These are phyloP conservation scores for Rousettus madagascariensis DNA, from an alignment of 2,797 vertebrate genomes.

Conservation along the genomic window DNA sequence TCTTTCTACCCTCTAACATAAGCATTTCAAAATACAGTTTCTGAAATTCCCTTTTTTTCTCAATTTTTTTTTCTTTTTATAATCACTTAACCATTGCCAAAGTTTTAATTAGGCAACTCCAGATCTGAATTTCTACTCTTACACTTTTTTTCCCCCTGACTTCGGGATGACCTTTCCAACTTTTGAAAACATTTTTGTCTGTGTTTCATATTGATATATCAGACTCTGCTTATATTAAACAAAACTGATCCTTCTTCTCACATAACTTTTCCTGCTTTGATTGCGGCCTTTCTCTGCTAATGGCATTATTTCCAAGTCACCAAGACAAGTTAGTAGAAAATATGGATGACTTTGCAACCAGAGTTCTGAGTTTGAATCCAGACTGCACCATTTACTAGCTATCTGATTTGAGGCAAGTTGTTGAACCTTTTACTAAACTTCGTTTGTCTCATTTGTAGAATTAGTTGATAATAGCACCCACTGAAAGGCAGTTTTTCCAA, in stretches of 20 bases:
- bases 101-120: background rate
- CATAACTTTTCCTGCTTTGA: background rate
- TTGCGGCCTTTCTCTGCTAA: background rate
- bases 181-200: background rate
- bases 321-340: background rate
- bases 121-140: background rate
- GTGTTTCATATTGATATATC: background rate
- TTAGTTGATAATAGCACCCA: background rate
- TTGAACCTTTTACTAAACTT: background rate
- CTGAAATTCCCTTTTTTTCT: background rate
- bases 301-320: background rate
- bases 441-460: background rate
- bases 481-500: background rate
- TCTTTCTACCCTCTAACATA: background rate
- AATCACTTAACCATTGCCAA: slow-evolving; percentile 6
- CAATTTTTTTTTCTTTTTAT: background rate
- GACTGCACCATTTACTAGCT: background rate
- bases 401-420: background rate
- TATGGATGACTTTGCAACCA: background rate
- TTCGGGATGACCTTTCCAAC: background rate
- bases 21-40: background rate
- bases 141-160: background rate
- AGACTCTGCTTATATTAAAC: background rate
- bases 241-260: background rate
- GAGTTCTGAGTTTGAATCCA: background rate